These are phyloP conservation scores for Babylonia areolata DNA, from an alignment of 1,140 invertebrate species.

Conservation along the genomic window DNA sequence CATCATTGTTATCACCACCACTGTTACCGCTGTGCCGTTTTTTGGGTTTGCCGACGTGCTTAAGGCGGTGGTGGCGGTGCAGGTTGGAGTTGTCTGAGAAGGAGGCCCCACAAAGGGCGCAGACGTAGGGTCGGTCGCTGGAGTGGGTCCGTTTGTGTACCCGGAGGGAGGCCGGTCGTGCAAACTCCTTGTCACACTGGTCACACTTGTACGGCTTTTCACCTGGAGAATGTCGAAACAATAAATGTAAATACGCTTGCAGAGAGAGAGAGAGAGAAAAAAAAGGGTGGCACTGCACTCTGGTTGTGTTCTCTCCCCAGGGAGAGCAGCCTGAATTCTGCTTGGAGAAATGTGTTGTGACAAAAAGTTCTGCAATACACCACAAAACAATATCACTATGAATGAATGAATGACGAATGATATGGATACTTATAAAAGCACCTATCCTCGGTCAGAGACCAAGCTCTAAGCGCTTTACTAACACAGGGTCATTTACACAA, in stretches of 20 bases:
- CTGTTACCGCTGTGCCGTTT: background rate
- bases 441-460: too few species aligned
- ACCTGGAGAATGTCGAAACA: too few species aligned
- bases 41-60: conserved; percentile 17
- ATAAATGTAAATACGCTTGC: too few species aligned
- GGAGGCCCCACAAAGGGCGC: conserved; percentile 8
- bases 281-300: background rate
- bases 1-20: background rate
- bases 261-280: background rate
- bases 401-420: too few species aligned
- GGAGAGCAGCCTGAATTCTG: too few species aligned
- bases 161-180: conserved; percentile 8
- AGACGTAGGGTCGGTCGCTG: conserved; percentile 24
- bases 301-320: too few species aligned
- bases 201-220: conserved; percentile 33
- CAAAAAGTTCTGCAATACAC: too few species aligned
- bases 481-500: too few species aligned
- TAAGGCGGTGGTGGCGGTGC: conserved; percentile 16
- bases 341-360: too few species aligned
- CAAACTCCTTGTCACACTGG: conserved; percentile 30
- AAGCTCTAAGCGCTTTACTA: too few species aligned
- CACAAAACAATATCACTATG: too few species aligned
- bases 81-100: conserved; percentile 32
- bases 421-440: too few species aligned
- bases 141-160: conserved; percentile 29